phyloP scores from a whole-genome alignment of 2,113 vertebrate species.

The Toxotes chatareus region DNA sequence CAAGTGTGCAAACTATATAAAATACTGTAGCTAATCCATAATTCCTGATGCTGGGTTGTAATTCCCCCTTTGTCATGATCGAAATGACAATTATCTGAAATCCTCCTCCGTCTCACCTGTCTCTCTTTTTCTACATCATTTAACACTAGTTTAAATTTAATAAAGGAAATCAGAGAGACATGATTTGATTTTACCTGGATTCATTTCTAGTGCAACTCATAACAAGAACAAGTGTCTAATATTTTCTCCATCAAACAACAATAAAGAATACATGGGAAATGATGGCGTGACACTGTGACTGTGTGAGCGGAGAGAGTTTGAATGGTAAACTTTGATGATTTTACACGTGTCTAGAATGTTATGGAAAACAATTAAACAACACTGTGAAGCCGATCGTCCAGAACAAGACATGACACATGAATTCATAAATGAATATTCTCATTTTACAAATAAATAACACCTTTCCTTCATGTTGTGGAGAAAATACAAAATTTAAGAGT shows the following conservation, averaged over 20 bases:
- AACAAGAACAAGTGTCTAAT: not conserved
- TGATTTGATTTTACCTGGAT: not conserved
- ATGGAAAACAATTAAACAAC: not conserved
- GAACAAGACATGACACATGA: not conserved
- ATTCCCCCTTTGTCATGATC: not conserved
- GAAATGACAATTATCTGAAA: not conserved
- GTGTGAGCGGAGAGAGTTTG: not conserved
- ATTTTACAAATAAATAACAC: constrained; percentile 35
- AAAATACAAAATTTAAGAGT: constrained; percentile 26
- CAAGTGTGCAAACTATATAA: not conserved
- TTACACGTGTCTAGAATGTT: not conserved
- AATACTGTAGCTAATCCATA: not conserved
- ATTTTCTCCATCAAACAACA: constrained; percentile 5
- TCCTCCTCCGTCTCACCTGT: not conserved
- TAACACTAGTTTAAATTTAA: not conserved
- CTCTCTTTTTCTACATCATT: not conserved
- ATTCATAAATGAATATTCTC: not conserved
- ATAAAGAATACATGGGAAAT: not conserved
- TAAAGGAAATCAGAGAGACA: not conserved
- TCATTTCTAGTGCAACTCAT: constrained; percentile 16
- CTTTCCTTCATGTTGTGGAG: constrained; percentile 5
- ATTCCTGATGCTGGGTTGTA: not conserved
- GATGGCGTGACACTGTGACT: not conserved
- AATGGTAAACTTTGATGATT: not conserved
- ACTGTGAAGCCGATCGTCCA: too few species aligned